Evolutionary conservation across 2,888 invertebrate genomes (phyloP), one percentile per base, ranked within the genome.

Genomic region (Epirrhoe alternata): DNA sequence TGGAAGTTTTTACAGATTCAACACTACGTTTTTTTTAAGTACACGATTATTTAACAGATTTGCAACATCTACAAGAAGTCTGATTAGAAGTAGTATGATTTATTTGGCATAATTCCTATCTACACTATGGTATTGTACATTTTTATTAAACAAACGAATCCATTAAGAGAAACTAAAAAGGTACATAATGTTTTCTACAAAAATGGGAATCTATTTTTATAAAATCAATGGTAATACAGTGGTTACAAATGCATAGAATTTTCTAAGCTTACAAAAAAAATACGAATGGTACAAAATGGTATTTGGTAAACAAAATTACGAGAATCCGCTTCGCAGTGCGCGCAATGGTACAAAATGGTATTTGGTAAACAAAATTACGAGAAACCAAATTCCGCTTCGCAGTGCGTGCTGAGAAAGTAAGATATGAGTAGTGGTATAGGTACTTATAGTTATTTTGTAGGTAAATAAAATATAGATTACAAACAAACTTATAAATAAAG

Each of bases 31-130:
- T 60, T 61, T 42, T 42, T 12, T 52, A 38, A 42, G 35, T 57
- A 59, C n/a, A 64, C 38, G 42, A 62, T 64, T 64, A 59, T 54
- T 55, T 58, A 47, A 57, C 47, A 38, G 62, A 51, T 62, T 57
- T 8, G 49, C 50, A 61, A 61, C 49, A 62, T 24, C 61, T 66
- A 65, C 42, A 42, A 50, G 55, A 61, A 56, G 53, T 61, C 38
- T 45, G 49, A 49, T 53, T 49, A 66, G 35, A 52, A 57, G 6
- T 57, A 52, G n/a, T 50, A 38, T 31, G 16, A 56, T 30, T 50
- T 56, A 56, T 56, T 55, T 62, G 35, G 30, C 56, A 50, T 56
- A 47, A 47, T 47, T 31, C 47, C 31, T 54, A 61, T 38, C n/a
- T 61, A 56, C 7, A 51, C 17, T 56, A 42, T 42, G 38, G 4